These are phyloP conservation scores for Villa cingulata DNA, from an alignment of 2,888 invertebrate genomes.

Conservation along the genomic window DNA sequence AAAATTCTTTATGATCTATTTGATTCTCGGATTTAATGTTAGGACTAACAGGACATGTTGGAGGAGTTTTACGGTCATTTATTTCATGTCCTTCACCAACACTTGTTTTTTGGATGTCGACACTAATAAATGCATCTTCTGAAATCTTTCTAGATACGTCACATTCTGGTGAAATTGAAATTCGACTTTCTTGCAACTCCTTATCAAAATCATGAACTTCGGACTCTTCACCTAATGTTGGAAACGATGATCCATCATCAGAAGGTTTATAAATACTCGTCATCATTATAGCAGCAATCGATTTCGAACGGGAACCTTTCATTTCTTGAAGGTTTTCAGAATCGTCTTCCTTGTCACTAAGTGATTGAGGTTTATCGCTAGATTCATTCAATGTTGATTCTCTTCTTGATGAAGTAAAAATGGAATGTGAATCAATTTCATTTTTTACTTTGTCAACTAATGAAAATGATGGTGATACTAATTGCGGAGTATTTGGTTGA, in stretches of 20 bases:
- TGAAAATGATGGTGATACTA: too few species aligned
- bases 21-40: slow-evolving; percentile 36
- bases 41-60: slow-evolving; percentile 56
- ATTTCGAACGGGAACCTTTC: slow-evolving; percentile 35
- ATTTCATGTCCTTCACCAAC: neutral
- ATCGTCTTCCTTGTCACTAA: slow-evolving; percentile 29
- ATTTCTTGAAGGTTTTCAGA: slow-evolving; percentile 20
- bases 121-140: neutral
- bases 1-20: slow-evolving; percentile 35
- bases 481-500: too few species aligned
- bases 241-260: slow-evolving; percentile 21
- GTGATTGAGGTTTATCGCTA: slow-evolving; percentile 23
- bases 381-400: slow-evolving; percentile 11
- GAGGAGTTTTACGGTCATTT: slow-evolving; percentile 42
- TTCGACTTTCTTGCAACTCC: slow-evolving; percentile 7
- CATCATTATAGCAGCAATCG: slow-evolving; percentile 36
- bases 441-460: too few species aligned
- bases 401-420: too few species aligned
- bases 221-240: slow-evolving; percentile 23
- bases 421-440: too few species aligned
- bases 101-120: slow-evolving; percentile 13
- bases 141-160: slow-evolving; percentile 13
- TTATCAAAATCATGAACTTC: neutral
- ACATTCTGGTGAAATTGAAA: slow-evolving; percentile 13
- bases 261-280: slow-evolving; percentile 34